A percentile compares a stretch with the other conserved stretches of the same genome.
Evolutionary conservation across 2,888 invertebrate genomes (phyloP).

Genomic region (Synergus gifuensis): DNA sequence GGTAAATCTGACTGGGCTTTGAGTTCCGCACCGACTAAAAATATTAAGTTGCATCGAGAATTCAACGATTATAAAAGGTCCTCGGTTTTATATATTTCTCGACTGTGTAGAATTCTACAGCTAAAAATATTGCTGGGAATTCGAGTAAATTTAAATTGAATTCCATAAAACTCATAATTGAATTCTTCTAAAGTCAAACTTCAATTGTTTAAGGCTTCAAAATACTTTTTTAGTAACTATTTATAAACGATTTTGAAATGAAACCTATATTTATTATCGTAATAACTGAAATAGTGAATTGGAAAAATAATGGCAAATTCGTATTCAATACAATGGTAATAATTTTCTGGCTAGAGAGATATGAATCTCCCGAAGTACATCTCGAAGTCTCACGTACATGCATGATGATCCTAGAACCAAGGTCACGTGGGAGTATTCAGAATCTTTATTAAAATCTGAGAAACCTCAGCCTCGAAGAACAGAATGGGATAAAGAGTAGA

Average conservation of each 20-base stretch:
- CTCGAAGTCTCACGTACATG: constrained; percentile 10
- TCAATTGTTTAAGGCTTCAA: too few species aligned
- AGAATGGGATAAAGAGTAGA: constrained; percentile 18
- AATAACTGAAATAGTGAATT: too few species aligned
- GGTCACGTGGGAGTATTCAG: constrained; percentile 34
- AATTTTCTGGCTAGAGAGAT: neutral
- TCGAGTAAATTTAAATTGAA: too few species aligned
- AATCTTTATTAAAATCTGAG: constrained; percentile 35
- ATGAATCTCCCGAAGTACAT: neutral
- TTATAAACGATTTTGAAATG: too few species aligned
- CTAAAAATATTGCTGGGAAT: too few species aligned
- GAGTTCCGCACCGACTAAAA: constrained; percentile 57
- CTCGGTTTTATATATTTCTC: constrained; percentile 32
- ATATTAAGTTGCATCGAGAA: constrained; percentile 65
- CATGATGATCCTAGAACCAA: constrained; percentile 29
- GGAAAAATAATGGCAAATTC: neutral
- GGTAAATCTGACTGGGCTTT: constrained; percentile 65
- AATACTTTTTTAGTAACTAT: too few species aligned
- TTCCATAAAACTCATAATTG: too few species aligned
- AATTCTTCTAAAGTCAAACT: too few species aligned
- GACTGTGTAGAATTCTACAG: neutral
- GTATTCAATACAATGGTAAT: neutral
- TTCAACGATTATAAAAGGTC: constrained; percentile 59
- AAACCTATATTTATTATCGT: too few species aligned
- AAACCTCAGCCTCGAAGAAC: constrained; percentile 8